These are phyloP conservation scores for Apotomis capreana DNA, from an alignment of 2,888 invertebrate genomes.

Conservation along the genomic window DNA sequence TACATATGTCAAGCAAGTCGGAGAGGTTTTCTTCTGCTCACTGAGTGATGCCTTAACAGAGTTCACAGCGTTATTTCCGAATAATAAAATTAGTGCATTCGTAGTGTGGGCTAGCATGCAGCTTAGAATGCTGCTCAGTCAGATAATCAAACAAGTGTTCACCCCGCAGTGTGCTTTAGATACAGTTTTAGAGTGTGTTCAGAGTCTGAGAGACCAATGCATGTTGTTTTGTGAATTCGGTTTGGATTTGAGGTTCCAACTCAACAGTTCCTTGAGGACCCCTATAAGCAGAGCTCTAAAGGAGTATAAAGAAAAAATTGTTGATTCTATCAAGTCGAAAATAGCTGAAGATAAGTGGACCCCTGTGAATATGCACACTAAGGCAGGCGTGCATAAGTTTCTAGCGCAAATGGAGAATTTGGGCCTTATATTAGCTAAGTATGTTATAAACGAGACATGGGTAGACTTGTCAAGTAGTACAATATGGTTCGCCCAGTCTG, in stretches of 20 bases:
- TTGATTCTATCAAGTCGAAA: constrained; percentile 91
- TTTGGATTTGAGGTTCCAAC: constrained; percentile 94
- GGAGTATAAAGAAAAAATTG: constrained; percentile 91
- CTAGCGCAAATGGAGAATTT: constrained; percentile 87
- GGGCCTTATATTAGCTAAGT: constrained; percentile 87
- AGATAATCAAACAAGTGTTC: constrained; percentile 94
- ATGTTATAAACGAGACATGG: constrained; percentile 86
- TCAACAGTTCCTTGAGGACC: constrained; percentile 92
- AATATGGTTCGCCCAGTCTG: constrained; percentile 90
- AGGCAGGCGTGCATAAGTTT: constrained; percentile 87
- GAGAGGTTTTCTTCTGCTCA: constrained; percentile 92
- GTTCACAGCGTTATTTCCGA: constrained; percentile 89
- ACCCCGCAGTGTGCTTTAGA: constrained; percentile 94
- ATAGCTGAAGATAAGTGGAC: constrained; percentile 93
- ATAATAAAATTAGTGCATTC: constrained; percentile 85
- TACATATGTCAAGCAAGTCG: constrained; percentile 90
- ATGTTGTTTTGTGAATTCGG: constrained; percentile 86
- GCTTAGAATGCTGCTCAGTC: constrained; percentile 89
- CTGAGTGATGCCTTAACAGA: constrained; percentile 87
- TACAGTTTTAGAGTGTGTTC: constrained; percentile 93
- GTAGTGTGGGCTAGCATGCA: constrained; percentile 96
- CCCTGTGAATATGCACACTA: constrained; percentile 90
- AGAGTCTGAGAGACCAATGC: constrained; percentile 90
- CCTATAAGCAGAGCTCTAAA: constrained; percentile 89
- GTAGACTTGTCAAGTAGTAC: constrained; percentile 91